Evolutionary conservation across 2,888 invertebrate species (phyloP), one percentile per base, ranked within the genome.

Genomic region (Strigamia crassipes): DNA sequence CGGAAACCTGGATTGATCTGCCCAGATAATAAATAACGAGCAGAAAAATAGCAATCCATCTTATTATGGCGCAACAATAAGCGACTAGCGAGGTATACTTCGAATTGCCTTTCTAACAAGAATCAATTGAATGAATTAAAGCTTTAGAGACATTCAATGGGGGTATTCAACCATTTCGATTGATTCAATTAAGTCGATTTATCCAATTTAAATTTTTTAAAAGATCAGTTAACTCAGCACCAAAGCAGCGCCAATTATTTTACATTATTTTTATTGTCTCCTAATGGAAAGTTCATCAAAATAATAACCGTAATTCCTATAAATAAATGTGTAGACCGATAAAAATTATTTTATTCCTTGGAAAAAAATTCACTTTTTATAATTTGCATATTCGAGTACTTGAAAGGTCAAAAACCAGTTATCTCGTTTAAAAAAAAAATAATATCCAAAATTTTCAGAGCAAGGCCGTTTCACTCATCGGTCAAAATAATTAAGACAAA

Each of bases 391-490:
- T 61, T 61, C 18, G 61, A 46, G 15, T 46, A 46, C 46, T 46
- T 46, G 61, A 61, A 61, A 61, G 61, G 61, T 61, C 61, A 61
- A 61, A 61, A 61, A 61, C 61, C 61, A 61, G 61, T 61, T 61
- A 61, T 61, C 23, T 61, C 0, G 13, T 61, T 18, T 3, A 10
- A 61, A 15, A 61, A 10, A 56, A 56, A 56, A 15, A 56, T 18
- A 61, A 61, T n/a, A 61, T n/a, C n/a, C n/a, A 23, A 61, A 46
- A 46, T 46, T 61, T 61, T 18, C 61, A 21, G 61, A 61, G 61
- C 61, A 61, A 61, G 23, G 61, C 61, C 61, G 23, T 61, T 23
- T 61, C 61, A 23, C 61, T 46, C 46, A 46, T 46, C 46, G 46
- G 46, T 46, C 46, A 46, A 46, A 46, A 61, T 18, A 23, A 10